These are phyloP conservation scores for Capreolus pygargus DNA, from an alignment of 2,113 vertebrate species.

Conservation along the genomic window DNA sequence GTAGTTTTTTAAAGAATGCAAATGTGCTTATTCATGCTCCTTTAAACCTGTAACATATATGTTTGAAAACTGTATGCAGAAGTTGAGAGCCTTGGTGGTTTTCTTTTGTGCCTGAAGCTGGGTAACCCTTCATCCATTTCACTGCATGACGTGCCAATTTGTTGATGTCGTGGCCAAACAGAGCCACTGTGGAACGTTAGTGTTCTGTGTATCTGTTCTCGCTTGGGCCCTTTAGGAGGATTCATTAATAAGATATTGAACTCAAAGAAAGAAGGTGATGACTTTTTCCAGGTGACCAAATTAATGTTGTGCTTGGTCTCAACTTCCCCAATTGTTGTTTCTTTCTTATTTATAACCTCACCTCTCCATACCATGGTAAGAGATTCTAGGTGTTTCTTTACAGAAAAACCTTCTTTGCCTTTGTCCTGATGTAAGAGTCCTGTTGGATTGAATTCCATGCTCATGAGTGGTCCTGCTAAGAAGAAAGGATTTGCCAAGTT, in stretches of 20 bases:
- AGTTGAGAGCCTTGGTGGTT: background rate
- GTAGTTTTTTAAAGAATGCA: slow-evolving; percentile 21
- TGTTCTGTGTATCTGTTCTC: background rate
- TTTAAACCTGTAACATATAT: slow-evolving; percentile 31
- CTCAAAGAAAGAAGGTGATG: slow-evolving; percentile 31
- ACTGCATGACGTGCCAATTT: background rate
- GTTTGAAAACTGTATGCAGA: slow-evolving; percentile 32
- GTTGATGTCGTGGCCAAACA: background rate
- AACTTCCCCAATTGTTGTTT: background rate
- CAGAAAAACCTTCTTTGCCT: background rate
- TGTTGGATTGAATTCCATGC: background rate
- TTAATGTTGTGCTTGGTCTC: slow-evolving; percentile 52
- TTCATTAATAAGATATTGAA: slow-evolving; percentile 4
- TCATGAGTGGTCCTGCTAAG: background rate
- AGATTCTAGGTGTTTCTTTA: slow-evolving; percentile 10
- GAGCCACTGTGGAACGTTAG: background rate
- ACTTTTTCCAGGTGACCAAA: slow-evolving; percentile 39
- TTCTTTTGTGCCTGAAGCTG: slow-evolving; percentile 34
- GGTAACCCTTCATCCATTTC: background rate
- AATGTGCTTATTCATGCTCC: slow-evolving; percentile 81
- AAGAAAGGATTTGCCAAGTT: background rate
- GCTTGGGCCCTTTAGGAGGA: slow-evolving; percentile 2
- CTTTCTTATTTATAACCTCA: background rate
- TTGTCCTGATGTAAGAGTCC: slow-evolving; percentile 11
- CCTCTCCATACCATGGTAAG: background rate